These are phyloP conservation scores for Vespertilio murinus DNA, from an alignment of 2,797 vertebrate genomes.

Conservation along the genomic window DNA sequence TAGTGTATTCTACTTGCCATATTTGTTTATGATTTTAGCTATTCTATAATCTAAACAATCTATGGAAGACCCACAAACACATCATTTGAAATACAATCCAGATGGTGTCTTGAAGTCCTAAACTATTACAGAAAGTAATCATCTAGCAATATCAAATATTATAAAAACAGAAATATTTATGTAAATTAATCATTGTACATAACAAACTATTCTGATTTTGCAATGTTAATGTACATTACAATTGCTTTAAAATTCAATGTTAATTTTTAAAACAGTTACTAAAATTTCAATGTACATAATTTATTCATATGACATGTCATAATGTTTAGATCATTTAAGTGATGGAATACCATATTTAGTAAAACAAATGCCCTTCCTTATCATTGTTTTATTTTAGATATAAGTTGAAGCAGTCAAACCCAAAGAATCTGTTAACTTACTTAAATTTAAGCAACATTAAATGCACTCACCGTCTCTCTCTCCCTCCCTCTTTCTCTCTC, in stretches of 20 bases:
- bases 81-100: slow-evolving; percentile 24
- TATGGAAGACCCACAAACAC: background rate
- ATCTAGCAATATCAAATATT: background rate
- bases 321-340: background rate
- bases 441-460: background rate
- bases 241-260: background rate
- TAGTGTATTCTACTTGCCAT: background rate
- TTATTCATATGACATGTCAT: background rate
- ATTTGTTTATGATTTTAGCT: slow-evolving; percentile 27
- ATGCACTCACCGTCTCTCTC: background rate
- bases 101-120: background rate
- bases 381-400: background rate
- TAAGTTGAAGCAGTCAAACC: background rate
- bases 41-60: background rate
- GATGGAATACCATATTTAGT: background rate
- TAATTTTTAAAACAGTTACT: background rate
- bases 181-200: background rate
- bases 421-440: background rate
- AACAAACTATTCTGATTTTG: background rate
- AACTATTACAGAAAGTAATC: background rate
- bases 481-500: background rate
- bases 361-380: background rate
- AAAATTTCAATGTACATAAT: background rate
- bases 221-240: background rate
- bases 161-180: background rate